Base-by-base conservation (phyloP, 2,113 vertebrate genomes). In the Caranx melampygus region DNA sequence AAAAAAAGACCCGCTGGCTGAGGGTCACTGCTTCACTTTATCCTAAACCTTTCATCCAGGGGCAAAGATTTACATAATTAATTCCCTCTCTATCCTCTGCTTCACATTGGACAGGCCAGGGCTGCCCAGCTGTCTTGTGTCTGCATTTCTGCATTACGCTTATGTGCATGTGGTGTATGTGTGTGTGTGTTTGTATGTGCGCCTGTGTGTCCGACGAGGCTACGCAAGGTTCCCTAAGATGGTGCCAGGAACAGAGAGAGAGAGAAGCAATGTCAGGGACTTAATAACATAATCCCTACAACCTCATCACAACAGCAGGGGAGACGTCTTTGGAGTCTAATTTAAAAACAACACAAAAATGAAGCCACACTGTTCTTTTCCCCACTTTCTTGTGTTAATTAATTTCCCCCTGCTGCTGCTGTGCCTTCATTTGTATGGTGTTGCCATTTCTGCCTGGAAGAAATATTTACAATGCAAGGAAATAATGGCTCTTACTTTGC, bases 401-500 rank as follows among this genome's bases (percentile, higher is more conserved):
- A 71, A 85, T 89, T 90, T 87, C 37, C 42, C 54, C 67, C 70
- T 51, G 57, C 64, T 20, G 51, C 55, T 11, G 14, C 44, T 2
- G 10, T 62, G 60, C 66, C 70, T 86, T 82, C 85, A 84, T 89
- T 92, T 92, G 75, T 70, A 79, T 67, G 40, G 51, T 26, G 54
- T 75, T 57, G 33, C 59, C 78, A 67, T 76, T 55, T 34, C 72
- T 69, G 82, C 78, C 82, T 62, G 47, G 18, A 64, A 83, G 84
- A 88, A 73, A 87, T 88, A 78, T 89, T 91, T 62, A 81, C 82
- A 86, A 85, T 82, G 76, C 78, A 87, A 78, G 75, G 54, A 83
- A 87, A 92, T 85, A 89, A 93, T 76, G 52, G 61, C 82, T 78
- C 20, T 15, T 45, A 61, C 31, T 85, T 76, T 85, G 74, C 85